Conservation (phyloP, 2,113 vertebrate genomes). For the Nothocercus julius region DNA sequence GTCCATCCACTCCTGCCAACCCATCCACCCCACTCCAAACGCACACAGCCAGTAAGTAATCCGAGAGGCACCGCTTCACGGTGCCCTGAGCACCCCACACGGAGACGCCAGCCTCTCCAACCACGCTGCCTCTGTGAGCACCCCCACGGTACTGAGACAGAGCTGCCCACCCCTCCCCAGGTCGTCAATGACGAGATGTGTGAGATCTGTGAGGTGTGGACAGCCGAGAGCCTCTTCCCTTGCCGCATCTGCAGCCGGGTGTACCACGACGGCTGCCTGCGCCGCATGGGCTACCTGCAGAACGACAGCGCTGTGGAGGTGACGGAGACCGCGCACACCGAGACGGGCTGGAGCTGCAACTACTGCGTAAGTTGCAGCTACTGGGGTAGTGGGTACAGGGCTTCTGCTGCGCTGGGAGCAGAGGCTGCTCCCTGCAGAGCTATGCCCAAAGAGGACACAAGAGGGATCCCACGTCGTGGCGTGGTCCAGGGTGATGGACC, state of each 20-base stretch:
- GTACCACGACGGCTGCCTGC: conserved; percentile 94
- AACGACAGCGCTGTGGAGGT: conserved; percentile 83
- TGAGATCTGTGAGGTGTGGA: conserved; percentile 97
- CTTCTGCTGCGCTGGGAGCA: background rate
- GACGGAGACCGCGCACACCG: conserved; percentile 87
- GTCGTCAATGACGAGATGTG: conserved; percentile 91
- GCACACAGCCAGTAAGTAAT: too few relatives aligned
- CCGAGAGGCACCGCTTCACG: background rate
- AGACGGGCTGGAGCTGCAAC: conserved; percentile 96
- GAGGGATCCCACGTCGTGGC: background rate
- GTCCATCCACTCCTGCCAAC: background rate
- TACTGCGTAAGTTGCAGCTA: conserved; percentile 87
- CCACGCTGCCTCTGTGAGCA: background rate
- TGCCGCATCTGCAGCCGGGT: conserved; percentile 91
- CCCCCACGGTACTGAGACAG: background rate
- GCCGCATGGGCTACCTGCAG: conserved; percentile 91
- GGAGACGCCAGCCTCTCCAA: background rate
- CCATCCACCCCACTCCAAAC: background rate
- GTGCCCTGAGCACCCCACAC: background rate
- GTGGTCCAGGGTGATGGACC: accelerated
- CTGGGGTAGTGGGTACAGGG: too few relatives aligned
- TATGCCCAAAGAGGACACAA: accelerated
- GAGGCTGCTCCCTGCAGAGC: background rate
- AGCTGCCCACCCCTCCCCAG: conserved; percentile 63
- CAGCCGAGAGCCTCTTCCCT: conserved; percentile 92